Evolutionary conservation across 2,888 invertebrate genomes (phyloP).

Genomic region (Hymenopus coronatus): DNA sequence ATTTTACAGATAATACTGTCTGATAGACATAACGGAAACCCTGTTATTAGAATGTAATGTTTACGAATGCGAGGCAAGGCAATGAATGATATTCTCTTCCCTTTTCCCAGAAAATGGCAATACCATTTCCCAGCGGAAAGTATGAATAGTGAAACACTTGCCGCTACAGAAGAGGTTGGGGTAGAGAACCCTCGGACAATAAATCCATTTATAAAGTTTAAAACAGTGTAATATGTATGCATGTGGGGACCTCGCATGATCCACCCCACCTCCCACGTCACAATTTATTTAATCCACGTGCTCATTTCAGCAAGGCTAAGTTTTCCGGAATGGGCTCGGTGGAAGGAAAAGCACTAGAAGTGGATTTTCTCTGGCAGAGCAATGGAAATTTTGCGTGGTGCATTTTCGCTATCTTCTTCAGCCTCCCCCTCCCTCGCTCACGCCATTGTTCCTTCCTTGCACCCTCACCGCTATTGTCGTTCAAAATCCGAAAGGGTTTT

Average conservation of each 20-base stretch:
- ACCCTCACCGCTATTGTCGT: neutral
- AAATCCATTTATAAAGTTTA: conserved; percentile 34
- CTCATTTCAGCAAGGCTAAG: conserved; percentile 7
- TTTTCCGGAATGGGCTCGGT: neutral
- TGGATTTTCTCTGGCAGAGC: neutral
- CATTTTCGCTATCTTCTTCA: neutral
- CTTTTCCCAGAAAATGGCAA: neutral
- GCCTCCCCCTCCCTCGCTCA: neutral
- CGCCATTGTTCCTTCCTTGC: neutral
- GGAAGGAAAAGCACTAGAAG: neutral
- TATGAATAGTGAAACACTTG: conserved; percentile 24
- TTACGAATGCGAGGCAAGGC: neutral
- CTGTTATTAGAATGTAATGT: neutral
- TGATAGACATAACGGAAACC: neutral
- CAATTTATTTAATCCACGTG: conserved; percentile 28
- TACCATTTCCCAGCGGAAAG: neutral
- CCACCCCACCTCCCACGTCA: conserved; percentile 15
- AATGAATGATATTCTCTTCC: neutral
- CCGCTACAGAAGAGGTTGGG: conserved; percentile 9
- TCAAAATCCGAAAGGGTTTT: neutral
- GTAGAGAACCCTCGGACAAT: conserved; percentile 27
- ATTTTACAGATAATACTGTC: no score
- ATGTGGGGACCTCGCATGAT: conserved; percentile 27
- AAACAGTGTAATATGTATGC: conserved; percentile 34
- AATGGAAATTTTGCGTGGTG: neutral